Evolutionary conservation across 2,113 vertebrate genomes (phyloP).

Genomic region (Podiceps cristatus): DNA sequence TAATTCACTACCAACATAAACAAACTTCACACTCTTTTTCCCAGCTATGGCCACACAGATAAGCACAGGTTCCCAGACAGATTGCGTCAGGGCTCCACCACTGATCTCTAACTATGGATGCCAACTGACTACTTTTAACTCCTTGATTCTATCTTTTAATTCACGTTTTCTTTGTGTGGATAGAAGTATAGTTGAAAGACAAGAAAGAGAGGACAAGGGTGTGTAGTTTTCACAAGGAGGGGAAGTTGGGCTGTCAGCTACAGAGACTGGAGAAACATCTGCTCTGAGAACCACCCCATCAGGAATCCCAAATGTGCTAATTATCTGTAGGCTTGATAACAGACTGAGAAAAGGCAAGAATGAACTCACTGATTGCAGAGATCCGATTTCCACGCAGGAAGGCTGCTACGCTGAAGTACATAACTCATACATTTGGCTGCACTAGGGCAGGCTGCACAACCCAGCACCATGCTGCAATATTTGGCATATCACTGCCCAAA

Average conservation of each 20-base stretch:
- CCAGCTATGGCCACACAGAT: neutral
- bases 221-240: neutral
- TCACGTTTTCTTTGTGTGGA: neutral
- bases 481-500: neutral
- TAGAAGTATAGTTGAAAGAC: neutral
- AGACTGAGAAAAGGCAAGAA: neutral
- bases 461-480: neutral
- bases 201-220: neutral
- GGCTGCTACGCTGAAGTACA: rapidly evolving
- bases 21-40: neutral
- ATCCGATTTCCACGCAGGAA: neutral
- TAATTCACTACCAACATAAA: neutral
- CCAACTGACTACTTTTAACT: neutral
- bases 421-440: rapidly evolving
- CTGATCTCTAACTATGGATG: neutral
- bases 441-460: neutral
- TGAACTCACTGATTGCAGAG: neutral
- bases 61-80: neutral
- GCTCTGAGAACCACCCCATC: neutral
- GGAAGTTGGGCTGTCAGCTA: neutral
- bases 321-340: neutral
- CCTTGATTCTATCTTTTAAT: neutral
- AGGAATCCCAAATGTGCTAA: neutral
- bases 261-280: neutral
- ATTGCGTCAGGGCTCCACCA: neutral